Base-by-base conservation (phyloP, 1,140 invertebrate genomes). In the Oscheius sp. region DNA sequence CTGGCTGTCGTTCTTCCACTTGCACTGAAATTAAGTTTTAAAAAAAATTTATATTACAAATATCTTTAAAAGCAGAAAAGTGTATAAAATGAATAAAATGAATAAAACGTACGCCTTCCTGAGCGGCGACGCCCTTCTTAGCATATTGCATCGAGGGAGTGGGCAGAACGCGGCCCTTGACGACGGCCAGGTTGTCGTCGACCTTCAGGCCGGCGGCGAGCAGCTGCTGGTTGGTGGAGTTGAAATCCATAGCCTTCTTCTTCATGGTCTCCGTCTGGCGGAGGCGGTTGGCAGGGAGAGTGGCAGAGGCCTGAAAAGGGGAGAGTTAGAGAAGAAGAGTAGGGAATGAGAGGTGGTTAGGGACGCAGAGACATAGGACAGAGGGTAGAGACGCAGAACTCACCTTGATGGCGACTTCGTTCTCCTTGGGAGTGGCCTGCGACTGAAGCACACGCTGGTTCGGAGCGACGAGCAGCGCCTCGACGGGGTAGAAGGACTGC, bases 361-460 rank as follows among this genome's bases (percentile, higher is more conserved):
- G n/a, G n/a, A n/a, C n/a, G n/a, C n/a, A n/a, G n/a, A n/a, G n/a
- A n/a, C n/a, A n/a, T n/a, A n/a, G n/a, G n/a, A n/a, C n/a, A n/a
- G n/a, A n/a, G n/a, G n/a, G n/a, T n/a, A n/a, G n/a, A n/a, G n/a
- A n/a, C n/a, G n/a, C n/a, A n/a, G n/a, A n/a, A n/a, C 42, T 45
- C 65, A 52, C 35, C 58, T 66, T 63, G 68, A 72, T 72, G 28
- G 63, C 63, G 23, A 29, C 59, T 36, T 58, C 23, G n/a, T 75
- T 74, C 68, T 73, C 32, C 20, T 63, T 32, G 55, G 71, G 71
- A 20, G 71, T 73, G 28, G 42, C 29, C 49, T 73, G 67, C 13
- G 4, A 18, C 15, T 7, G 4, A 20, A 45, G 18, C 15, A 73
- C 71, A 20, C 71, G 68, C 71, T 73, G 71, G 18, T 65, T 34